Base-by-base conservation (phyloP, 2,888 invertebrate genomes). In the Apodemia zela region DNA sequence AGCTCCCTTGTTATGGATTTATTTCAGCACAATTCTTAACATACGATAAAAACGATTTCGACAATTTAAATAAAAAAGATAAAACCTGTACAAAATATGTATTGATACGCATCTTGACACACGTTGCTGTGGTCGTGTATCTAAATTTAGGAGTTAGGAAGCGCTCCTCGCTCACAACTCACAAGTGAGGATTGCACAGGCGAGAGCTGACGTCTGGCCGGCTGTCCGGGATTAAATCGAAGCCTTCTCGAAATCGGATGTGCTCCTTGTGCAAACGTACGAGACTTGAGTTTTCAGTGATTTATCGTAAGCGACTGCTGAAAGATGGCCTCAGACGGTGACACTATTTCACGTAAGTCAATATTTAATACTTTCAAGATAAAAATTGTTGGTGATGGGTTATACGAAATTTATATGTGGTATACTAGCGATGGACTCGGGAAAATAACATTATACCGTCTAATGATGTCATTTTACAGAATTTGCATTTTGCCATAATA, bases 71-170 rank as follows among this genome's bases (percentile, higher is more conserved):
- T 54, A 54, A 42, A 54, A 54, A 54, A 54, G 59, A 63, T 59
- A 35, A 63, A 63, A 35, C 10, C 11, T 21, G 47, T 29, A 35
- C 47, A 17, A 45, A 45, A 45, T 45, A 63, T 47, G 63, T 63
- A 62, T 54, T 6, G 54, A 54, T 38, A 62, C 63, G 33, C 47
- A 59, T 59, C 45, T n/a, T 47, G 57, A 62, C 58, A 54, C 47
- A 47, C 59, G 59, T 63, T 59, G 62, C 64, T 70, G 65, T 67
- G 69, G 68, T 75, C 76, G 78, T 78, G 79, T 75, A 71, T 81
- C 85, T 87, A 87, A 84, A 81, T 85, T 80, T 87, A 87, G 85
- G 80, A 70, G 69, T 79, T 75, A 71, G 71, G 75, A 73, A 75
- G 76, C 77, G 73, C 74, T 73, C 71, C 65, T 64, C 71, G 72